Base-by-base conservation (phyloP, 2,888 invertebrate species). In the Hydroisotoma schaefferi region DNA sequence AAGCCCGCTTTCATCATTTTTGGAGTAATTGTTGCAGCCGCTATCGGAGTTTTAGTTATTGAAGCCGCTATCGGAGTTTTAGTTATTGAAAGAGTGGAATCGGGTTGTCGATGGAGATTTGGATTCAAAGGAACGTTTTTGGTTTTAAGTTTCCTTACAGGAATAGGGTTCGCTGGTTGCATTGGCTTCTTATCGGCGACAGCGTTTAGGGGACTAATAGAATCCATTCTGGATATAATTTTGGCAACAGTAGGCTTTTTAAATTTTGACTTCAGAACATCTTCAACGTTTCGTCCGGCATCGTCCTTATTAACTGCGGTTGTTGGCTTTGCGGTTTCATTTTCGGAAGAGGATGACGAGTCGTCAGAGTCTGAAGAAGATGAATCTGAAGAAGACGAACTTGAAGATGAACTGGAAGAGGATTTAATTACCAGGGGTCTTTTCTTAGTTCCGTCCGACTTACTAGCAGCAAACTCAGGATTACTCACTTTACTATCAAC, bases 51-150 rank as follows among this genome's bases (percentile, higher is more conserved):
- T n/a, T n/a, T 52, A 28, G 37, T 52, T 18, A 37, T 52, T 18
- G 37, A 33, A 33, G 20, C 12, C 8, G 51, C 22, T 20, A 20
- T 5, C n/a, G n/a, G 37, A 20, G 29, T 15, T 15, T 40, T 40
- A 4, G 20, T 40, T 8, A 40, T 15, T 8, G 40, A 18, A 4
- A 15, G 6, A 3, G 15, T 20, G 12, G 51, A 22, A 2, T 20
- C 33, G 22, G 27, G 20, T 22, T 55, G 51, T 57, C 62, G 61
- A 58, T 63, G 63, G 15, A 57, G 63, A 51, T 61, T 65, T 3
- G 68, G 70, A 57, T 72, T 69, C 8, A 67, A 55, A 25, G 70
- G 72, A 48, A 72, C 72, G 60, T 72, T 69, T 61, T 72, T 72
- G 1, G 68, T 69, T 55, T 70, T 70, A 10, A 69, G 29, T n/a